phyloP scores from a whole-genome alignment of 2,797 vertebrate genomes.

The Steatocranus sp. region DNA sequence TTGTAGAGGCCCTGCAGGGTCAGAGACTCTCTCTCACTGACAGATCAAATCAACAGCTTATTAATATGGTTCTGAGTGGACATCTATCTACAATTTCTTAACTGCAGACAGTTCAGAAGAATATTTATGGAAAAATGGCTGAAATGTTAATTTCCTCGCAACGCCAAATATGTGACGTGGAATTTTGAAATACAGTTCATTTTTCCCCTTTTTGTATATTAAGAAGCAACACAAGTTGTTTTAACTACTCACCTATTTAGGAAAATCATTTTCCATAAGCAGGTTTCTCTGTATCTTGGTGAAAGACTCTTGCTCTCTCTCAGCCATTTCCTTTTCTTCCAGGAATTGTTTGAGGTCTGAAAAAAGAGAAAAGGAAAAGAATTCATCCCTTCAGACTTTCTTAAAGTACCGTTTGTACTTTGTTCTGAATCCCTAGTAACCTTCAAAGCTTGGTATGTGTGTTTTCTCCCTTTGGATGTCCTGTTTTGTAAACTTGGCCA shows the following conservation, averaged over 20 bases:
- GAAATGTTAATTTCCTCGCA: background rate
- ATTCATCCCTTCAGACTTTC: background rate
- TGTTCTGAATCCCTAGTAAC: background rate
- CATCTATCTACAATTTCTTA: background rate
- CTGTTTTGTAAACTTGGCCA: constrained; percentile 27
- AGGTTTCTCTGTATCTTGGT: background rate
- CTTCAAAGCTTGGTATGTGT: constrained; percentile 1
- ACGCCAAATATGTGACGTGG: background rate
- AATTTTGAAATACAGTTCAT: background rate
- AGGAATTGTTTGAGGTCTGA: constrained; percentile 43
- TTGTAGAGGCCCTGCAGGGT: background rate
- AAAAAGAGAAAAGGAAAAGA: background rate
- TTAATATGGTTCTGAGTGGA: background rate
- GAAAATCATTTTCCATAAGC: background rate
- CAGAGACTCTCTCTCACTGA: background rate
- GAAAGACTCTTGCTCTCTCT: background rate
- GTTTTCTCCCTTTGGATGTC: background rate
- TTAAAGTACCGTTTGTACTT: background rate
- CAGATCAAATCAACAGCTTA: background rate
- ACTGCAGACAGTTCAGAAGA: background rate
- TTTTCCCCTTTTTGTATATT: background rate
- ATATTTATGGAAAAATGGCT: background rate
- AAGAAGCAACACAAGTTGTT: background rate
- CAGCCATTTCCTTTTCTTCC: constrained; percentile 52
- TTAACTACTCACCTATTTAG: background rate